phyloP scores from a whole-genome alignment of 2,797 vertebrate genomes.

The Petrocephalus schoutedeni region DNA sequence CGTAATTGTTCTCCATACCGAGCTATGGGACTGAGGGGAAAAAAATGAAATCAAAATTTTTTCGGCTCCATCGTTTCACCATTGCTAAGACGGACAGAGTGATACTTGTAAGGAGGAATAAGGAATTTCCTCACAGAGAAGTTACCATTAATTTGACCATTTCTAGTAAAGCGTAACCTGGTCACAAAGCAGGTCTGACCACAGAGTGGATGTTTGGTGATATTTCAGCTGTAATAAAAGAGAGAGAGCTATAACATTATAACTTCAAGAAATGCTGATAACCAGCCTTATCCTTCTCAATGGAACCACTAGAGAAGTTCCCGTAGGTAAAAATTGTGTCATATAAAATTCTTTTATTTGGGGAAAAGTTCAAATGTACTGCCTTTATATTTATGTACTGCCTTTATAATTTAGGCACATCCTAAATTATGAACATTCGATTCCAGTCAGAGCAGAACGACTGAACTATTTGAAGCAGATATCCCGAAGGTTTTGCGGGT shows the following conservation, averaged over 20 bases:
- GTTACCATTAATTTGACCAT: background rate
- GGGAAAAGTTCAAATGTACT: background rate
- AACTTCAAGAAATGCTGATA: background rate
- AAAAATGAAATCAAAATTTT: background rate
- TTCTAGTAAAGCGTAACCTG: background rate
- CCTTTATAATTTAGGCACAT: background rate
- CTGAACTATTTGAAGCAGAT: background rate
- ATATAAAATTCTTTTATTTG: slow-evolving; percentile 5
- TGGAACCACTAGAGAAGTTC: background rate
- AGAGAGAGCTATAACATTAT: background rate
- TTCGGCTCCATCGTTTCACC: background rate
- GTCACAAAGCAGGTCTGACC: background rate
- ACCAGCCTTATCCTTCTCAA: background rate
- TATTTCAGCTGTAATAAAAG: background rate
- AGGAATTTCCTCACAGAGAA: background rate
- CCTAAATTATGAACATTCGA: background rate
- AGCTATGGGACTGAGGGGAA: slow-evolving; percentile 20
- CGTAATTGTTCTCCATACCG: slow-evolving; percentile 61
- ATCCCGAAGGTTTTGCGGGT: background rate
- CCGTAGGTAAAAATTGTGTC: background rate
- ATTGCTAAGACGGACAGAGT: background rate
- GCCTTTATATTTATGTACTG: background rate
- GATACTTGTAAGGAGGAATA: background rate
- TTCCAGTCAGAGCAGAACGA: background rate
- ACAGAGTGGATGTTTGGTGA: background rate